Evolutionary conservation across 2,113 vertebrate genomes (phyloP), one percentile per base, ranked within the genome.

Genomic region (Barbus barbus): DNA sequence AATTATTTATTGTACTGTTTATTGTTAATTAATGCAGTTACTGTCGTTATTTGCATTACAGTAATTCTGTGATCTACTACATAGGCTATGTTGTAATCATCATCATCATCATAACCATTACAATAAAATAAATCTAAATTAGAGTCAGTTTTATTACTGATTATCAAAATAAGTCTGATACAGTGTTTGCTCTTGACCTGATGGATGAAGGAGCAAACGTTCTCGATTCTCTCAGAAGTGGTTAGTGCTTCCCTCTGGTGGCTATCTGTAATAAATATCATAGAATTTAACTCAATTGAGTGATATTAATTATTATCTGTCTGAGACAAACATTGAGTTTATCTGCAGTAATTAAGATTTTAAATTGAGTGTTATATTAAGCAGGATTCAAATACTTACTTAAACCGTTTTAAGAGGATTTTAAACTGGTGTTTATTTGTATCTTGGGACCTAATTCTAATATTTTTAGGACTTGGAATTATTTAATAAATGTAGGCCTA

Each of bases 171-270:
- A 3, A 78, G 56, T 9, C 7, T 26, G 14, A 78, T 38, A 13
- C 9, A 38, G 12, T n/a, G 53, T 41, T 44, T 61, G 53, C 44
- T 44, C 36, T 61, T 67, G 60, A 48, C 18, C 44, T 65, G 2
- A 46, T 41, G 33, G 12, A 16, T 16, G 53, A 78, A 26, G 28
- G 18, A 53, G 28, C 48, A 31, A 36, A 9, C 36, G 13, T 24
- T 24, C 20, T n/a, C 12, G 58, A 20, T 51, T 71, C 31, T 86
- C 26, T 60, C 13, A 79, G 48, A 41, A 31, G 46, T 22, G 83
- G 82, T 28, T 60, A 4, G 22, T 20, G 63, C 44, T 74, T 41
- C 84, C 84, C 81, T 88, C 87, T 88, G 31, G 69, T 85, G 87
- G 81, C 44, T 9, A 9, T 24, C 28, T 13, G 3, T 20, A 12